Base-by-base conservation (phyloP, 2,888 invertebrate species). In the Hypercompe scribonia region DNA sequence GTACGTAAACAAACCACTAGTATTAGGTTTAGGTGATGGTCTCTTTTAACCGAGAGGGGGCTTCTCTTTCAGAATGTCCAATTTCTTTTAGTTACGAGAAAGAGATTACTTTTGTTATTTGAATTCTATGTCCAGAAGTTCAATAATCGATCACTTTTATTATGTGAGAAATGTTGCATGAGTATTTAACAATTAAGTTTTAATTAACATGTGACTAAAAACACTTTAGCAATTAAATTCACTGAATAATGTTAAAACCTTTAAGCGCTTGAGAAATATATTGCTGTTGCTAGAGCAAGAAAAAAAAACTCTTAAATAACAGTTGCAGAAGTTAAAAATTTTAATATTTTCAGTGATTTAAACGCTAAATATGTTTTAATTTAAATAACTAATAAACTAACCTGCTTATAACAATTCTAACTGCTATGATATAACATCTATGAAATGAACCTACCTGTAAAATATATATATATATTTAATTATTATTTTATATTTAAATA, bases 311-410 rank as follows among this genome's bases (percentile, higher is more conserved):
- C n/a, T n/a, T n/a, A n/a, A n/a, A n/a, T n/a, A n/a, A n/a, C n/a
- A n/a, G n/a, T 42, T 65, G 39, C 1, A 39, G 28, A 18, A 65
- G 21, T 21, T 42, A 65, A 15, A 42, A 66, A 4, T 21, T 61
- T 24, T 24, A 46, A 66, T 31, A 21, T 24, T 21, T 46, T 46
- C 46, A 66, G 33, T 33, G 31, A 46, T 24, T 66, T 46, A 24
- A 24, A 10, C 24, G 13, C 46, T 24, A 46, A 66, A 24, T 46
- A 46, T 54, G n/a, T n/a, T 3, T n/a, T n/a, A 54, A 54, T 46
- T 42, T 42, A 11, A 31, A 21, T 7, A 8, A 68, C 46, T 68
- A 68, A 68, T 33, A 54, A n/a, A 68, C 34, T 67, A 33, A 68
- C 54, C 24, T 31, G 31, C 15, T 31, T 18, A 28, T 61, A 61